Evolutionary conservation across 2,797 vertebrate species (phyloP), one percentile per base, ranked within the genome.

Genomic region (Vireo griseus): DNA sequence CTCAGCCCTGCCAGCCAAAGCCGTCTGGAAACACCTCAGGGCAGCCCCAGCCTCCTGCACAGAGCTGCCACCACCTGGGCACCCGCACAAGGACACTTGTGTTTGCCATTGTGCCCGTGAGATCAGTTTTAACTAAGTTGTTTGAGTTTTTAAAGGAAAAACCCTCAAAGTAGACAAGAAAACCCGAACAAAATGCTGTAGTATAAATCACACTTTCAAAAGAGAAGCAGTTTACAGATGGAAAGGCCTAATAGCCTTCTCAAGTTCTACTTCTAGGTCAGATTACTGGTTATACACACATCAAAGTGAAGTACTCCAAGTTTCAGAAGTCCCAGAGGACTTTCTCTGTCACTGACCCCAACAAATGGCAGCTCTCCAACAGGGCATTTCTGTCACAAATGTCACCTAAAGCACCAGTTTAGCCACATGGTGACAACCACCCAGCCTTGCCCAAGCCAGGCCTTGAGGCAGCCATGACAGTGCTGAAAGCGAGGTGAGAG

Each of bases 1-100:
- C 28, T 42, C 29, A 16, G 20, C 31, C 16, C 28, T 28, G 33
- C 6, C 2, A 0, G 0, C 2, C 1, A 13, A 54, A 67, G 28
- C 3, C 0, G 0, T 5, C 54, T 55, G 58, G 37, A 82, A 35
- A 4, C 3, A 2, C 12, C 9, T 8, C 1, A 0, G 37, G 21
- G 11, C 12, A 44, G 52, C 16, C 21, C 35, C 0, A 0, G 8
- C 3, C 1, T 9, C 17, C 19, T 18, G 16, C 31, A 16, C 16
- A 47, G 16, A 4, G 21, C 7, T 6, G 6, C 8, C 9, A 35
- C 14, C 5, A 3, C 22, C 37, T 12, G 15, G 67, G 29, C 17
- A 47, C 22, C 24, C 0, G 2, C 12, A 9, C 11, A 3, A 3
- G 14, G 21, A 40, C 10, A 8, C 12, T 5, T 66, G 17, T 31